A percentile compares a stretch with the other conserved stretches of the same genome.
Conservation (phyloP, 2,113 vertebrate genomes). For the Zapus hudsonius region DNA sequence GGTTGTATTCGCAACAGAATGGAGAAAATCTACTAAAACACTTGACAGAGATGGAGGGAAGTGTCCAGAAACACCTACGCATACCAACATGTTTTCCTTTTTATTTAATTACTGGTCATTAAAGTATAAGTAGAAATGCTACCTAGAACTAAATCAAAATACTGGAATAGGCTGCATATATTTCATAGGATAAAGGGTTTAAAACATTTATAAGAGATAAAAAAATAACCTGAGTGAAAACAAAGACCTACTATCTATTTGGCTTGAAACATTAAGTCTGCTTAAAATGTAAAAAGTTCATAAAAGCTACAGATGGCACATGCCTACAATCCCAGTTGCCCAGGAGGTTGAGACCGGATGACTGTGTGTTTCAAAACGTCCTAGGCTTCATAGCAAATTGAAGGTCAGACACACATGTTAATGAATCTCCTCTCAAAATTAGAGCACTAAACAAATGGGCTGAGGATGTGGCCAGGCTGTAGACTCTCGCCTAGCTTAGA, state of each 20-base stretch:
- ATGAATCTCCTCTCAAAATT: background rate
- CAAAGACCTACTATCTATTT: background rate
- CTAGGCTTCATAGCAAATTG: background rate
- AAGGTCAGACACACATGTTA: too few relatives aligned
- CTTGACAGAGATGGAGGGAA: background rate
- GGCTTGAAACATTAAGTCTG: background rate
- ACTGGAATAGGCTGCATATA: background rate
- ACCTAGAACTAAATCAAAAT: background rate
- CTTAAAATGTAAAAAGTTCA: background rate
- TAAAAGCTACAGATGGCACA: background rate
- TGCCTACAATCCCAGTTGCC: background rate
- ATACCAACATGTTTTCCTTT: background rate
- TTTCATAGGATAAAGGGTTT: background rate
- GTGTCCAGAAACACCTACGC: background rate
- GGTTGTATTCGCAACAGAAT: background rate
- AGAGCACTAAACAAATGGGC: background rate
- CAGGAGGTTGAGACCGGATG: background rate
- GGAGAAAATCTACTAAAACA: background rate
- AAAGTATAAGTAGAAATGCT: background rate
- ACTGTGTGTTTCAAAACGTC: background rate
- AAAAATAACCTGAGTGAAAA: background rate
- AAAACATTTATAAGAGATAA: background rate
- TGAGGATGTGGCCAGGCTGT: too few relatives aligned
- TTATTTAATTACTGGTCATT: background rate
- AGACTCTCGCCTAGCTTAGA: background rate